phyloP scores from a whole-genome alignment of 2,797 vertebrate genomes.

The Zenarchopterus dispar region DNA sequence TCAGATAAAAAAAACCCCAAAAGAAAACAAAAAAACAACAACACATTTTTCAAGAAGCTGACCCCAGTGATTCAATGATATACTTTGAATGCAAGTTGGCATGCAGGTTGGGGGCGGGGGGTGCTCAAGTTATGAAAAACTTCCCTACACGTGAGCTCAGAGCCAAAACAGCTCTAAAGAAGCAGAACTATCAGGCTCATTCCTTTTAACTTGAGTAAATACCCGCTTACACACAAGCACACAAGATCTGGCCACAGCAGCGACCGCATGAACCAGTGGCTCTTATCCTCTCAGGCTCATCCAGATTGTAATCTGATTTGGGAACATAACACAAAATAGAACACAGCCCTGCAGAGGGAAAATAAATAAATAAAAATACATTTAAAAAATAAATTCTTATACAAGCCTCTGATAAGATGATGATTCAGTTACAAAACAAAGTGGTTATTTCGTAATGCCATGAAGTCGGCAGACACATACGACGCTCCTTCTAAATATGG shows the following conservation, averaged over 20 bases:
- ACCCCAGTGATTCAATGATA: background rate
- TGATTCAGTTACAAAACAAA: background rate
- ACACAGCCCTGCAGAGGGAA: conserved; percentile 6
- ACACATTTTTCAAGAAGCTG: too few species aligned
- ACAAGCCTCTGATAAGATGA: conserved; percentile 12
- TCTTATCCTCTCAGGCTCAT: conserved; percentile 1
- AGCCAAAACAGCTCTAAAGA: too few species aligned
- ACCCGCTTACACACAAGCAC: background rate
- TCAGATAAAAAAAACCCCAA: too few species aligned
- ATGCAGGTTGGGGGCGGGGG: background rate
- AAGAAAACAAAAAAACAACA: too few species aligned
- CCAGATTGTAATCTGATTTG: conserved; percentile 25
- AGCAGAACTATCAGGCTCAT: too few species aligned
- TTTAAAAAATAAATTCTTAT: conserved; percentile 31
- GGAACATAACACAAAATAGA: conserved; percentile 6
- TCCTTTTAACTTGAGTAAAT: too few species aligned
- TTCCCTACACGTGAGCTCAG: background rate
- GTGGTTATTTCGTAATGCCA: background rate
- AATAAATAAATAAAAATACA: conserved; percentile 12
- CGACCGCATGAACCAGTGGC: background rate
- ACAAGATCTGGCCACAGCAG: background rate
- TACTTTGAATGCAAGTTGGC: too few species aligned
- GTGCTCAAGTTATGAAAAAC: background rate
- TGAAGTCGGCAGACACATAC: background rate
- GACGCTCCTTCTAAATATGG: background rate